phyloP scores from a whole-genome alignment of 2,888 invertebrate species.

The Eugnorisma glareosa region DNA sequence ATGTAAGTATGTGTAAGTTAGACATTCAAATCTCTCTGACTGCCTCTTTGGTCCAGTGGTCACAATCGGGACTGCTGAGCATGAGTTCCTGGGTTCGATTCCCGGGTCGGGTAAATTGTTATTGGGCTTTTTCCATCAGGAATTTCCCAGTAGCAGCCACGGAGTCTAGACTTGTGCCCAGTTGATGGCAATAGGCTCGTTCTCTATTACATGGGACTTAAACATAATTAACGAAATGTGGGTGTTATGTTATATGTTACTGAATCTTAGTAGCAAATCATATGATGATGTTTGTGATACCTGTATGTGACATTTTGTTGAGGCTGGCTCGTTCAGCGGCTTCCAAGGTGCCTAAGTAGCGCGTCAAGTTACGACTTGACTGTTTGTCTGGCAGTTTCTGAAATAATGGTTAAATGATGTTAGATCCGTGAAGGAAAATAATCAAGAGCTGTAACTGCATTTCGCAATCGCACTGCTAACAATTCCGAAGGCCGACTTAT shows the following conservation, averaged over 20 bases:
- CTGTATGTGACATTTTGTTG: slow-evolving; percentile 83
- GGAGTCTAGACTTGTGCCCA: not conserved
- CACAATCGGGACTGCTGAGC: not conserved
- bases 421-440: not conserved
- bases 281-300: slow-evolving; percentile 62
- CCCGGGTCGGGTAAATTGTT: not conserved
- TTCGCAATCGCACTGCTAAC: not conserved
- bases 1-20: not conserved
- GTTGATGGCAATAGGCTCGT: not conserved
- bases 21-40: not conserved
- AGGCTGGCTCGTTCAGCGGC: slow-evolving; percentile 81
- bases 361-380: slow-evolving; percentile 84
- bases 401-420: slow-evolving; percentile 19
- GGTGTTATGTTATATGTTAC: not conserved
- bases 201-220: not conserved
- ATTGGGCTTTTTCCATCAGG: not conserved
- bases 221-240: not conserved
- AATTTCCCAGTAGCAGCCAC: not conserved
- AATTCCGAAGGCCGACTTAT: not conserved
- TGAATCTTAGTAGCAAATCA: not conserved
- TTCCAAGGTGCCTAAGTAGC: slow-evolving; percentile 86
- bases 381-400: slow-evolving; percentile 88
- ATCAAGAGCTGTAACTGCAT: not conserved
- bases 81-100: not conserved
- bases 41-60: not conserved